These are phyloP conservation scores for Drosophila ohnishii DNA, from an alignment of 1,140 invertebrate genomes.

Conservation along the genomic window DNA sequence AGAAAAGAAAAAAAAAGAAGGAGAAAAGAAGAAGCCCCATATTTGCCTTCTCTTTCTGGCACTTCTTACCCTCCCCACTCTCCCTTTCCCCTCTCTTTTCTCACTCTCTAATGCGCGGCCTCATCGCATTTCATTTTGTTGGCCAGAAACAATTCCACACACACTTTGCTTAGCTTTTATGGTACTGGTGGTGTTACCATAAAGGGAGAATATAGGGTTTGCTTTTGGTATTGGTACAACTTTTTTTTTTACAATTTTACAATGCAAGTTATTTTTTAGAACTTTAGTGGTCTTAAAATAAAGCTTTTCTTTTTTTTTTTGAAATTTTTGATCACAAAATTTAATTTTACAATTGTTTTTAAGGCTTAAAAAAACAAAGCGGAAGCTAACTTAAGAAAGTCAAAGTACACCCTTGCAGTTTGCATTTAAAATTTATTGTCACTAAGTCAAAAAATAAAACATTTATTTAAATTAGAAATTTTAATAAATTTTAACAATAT, in stretches of 20 bases:
- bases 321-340: too few species aligned
- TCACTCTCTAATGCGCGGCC: conserved; percentile 18
- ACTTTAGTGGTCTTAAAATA: not conserved
- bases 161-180: conserved; percentile 49
- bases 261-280: not conserved
- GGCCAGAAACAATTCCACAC: conserved; percentile 55
- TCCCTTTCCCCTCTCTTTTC: not conserved
- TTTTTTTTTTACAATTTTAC: not conserved
- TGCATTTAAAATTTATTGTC: too few species aligned
- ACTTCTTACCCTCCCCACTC: not conserved
- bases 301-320: not conserved
- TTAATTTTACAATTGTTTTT: too few species aligned
- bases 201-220: conserved; percentile 12
- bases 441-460: too few species aligned
- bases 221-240: not conserved
- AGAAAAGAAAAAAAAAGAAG: conserved; percentile 5
- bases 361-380: too few species aligned
- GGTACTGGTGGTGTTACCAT: not conserved
- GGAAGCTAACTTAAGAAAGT: too few species aligned
- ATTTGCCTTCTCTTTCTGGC: not conserved
- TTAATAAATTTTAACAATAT: too few species aligned
- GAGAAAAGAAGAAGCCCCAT: conserved; percentile 8
- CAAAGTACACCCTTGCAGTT: too few species aligned
- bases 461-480: too few species aligned
- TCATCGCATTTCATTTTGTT: conserved; percentile 56